These are phyloP conservation scores for Argopecten irradians DNA, from an alignment of 1,140 invertebrate species.

Conservation along the genomic window DNA sequence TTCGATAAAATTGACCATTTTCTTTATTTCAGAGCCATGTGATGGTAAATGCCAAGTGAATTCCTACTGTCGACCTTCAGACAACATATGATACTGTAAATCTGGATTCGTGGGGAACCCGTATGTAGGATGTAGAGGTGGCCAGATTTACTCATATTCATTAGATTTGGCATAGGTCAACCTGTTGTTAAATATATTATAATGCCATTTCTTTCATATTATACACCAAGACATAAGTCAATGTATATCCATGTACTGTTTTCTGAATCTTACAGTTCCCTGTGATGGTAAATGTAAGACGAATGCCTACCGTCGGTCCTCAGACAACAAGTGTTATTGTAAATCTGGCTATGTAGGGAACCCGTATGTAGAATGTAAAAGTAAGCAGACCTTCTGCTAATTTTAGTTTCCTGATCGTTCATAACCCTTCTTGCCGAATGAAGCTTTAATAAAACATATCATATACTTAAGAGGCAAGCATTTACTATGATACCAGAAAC, in stretches of 20 bases:
- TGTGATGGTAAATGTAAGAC: background rate
- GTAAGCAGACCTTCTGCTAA: too few relatives aligned
- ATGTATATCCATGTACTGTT: too few relatives aligned
- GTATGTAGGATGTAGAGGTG: background rate
- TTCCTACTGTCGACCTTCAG: background rate
- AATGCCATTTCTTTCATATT: too few relatives aligned
- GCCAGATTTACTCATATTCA: background rate
- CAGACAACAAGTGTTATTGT: constrained; percentile 7
- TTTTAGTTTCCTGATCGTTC: too few relatives aligned
- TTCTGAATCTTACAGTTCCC: background rate
- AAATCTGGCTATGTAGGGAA: background rate
- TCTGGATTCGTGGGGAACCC: background rate
- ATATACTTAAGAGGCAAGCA: too few relatives aligned
- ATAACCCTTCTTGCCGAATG: too few relatives aligned
- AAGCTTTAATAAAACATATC: too few relatives aligned
- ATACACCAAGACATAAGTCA: too few relatives aligned
- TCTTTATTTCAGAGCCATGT: background rate
- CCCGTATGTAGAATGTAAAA: background rate
- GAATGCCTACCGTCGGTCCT: background rate
- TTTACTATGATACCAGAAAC: too few relatives aligned
- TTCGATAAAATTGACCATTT: too few relatives aligned
- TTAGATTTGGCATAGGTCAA: too few relatives aligned
- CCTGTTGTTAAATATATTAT: too few relatives aligned
- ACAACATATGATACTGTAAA: background rate
- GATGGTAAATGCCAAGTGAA: background rate